Evolutionary conservation across 2,797 vertebrate species (phyloP), one percentile per base, ranked within the genome.

Genomic region (Miichthys miiuy): DNA sequence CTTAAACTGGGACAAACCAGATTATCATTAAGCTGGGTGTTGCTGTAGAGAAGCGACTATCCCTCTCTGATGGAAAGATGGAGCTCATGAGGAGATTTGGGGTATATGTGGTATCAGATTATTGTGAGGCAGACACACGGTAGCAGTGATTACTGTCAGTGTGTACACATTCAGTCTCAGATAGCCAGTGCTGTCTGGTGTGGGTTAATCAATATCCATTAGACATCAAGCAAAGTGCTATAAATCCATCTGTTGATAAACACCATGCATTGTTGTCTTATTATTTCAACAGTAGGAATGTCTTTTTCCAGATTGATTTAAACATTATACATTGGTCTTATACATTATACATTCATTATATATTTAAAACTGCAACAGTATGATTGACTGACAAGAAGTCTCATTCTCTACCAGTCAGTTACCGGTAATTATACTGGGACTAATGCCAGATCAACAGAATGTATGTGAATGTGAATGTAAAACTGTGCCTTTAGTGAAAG

Each of bases 131-230:
- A 63, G 76, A 80, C 81, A 83, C 41, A 57, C 71, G 44, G 82
- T 2, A 47, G 70, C 75, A 86, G 82, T 81, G 86, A 91, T 90
- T 87, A 87, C 79, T 20, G 78, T 88, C 77, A 78, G 23, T 11
- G 27, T 79, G 76, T 55, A 74, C 76, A 83, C 72, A 72, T 78
- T 76, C 58, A 71, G 73, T 64, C 60, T 67, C 25, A 58, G 67
- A 65, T 51, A 75, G 60, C 50, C 61, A 25, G 41, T 38, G 27
- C 60, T 68, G 81, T 77, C 80, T 85, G 71, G 8, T 58, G 30
- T 48, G 72, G 60, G 61, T 75, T 41, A 79, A 89, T 91, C 86
- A 80, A 91, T 93, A 88, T 66, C 80, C 82, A 90, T 88, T 88
- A 81, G 16, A 67, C 60, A 47, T 41, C 20, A 12, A 80, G 38